Base-by-base conservation (phyloP, 2,888 invertebrate species). In the Lithophane socia region DNA sequence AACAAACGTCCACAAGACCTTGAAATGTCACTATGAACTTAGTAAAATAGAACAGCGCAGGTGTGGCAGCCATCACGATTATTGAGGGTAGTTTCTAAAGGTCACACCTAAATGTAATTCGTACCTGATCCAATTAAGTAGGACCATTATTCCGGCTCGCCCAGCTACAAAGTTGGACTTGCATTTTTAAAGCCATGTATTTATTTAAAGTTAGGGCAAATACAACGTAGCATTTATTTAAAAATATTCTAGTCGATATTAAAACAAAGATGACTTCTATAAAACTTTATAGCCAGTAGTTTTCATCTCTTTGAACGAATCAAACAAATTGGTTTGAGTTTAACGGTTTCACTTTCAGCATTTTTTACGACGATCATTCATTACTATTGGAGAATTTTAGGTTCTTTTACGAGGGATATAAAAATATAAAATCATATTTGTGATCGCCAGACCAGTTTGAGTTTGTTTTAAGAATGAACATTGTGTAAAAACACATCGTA, bases 31-130 rank as follows among this genome's bases (percentile, higher is more conserved):
- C 73, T 73, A 67, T 71, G 77, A 77, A 80, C 69, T 80, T 69
- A 66, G 81, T 75, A 67, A 80, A 84, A 84, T 77, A 72, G 77
- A 80, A 71, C 78, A 79, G 68, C 66, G 82, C 85, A 92, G 92
- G 93, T 91, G 93, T 84, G 94, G 92, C 90, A 64, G 79, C 86
- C 83, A 90, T 92, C 88, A 92, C 90, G 89, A 89, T 88, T 90
- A 91, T 91, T 89, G 88, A 89, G 89, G 90, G 90, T 88, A 88
- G 88, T 69, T 72, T 83, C 85, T 86, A 92, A 92, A 93, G 92
- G 94, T 92, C 94, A 91, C 92, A 89, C 92, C 93, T 92, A 89
- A 86, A 88, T 79, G 92, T 91, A 92, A 92, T 91, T 90, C 88
- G 90, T 92, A 88, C 87, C 90, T 91, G 90, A 90, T 90, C 90